phyloP scores from a whole-genome alignment of 1,140 invertebrate genomes.

The Euwallacea similis region DNA sequence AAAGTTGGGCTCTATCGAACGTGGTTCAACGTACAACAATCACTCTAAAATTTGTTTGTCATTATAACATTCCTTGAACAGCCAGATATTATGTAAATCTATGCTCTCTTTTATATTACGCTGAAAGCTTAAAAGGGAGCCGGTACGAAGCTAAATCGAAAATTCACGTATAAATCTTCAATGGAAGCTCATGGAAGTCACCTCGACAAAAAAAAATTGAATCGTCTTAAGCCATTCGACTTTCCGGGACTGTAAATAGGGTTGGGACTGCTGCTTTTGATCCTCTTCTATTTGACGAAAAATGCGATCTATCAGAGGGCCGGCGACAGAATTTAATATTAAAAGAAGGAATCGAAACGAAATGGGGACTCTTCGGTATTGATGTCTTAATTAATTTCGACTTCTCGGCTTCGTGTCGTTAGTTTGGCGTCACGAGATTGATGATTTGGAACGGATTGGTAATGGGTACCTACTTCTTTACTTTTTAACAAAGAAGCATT shows the following conservation, averaged over 20 bases:
- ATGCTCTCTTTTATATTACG: background rate
- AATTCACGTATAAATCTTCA: conserved; percentile 7
- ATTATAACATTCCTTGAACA: too few relatives aligned
- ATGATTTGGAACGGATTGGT: too few relatives aligned
- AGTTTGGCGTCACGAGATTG: too few relatives aligned
- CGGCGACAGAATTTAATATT: conserved; percentile 17
- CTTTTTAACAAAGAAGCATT: too few relatives aligned
- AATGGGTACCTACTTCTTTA: too few relatives aligned
- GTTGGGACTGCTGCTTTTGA: conserved; percentile 9
- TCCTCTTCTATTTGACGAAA: conserved; percentile 13
- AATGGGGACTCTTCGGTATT: conserved; percentile 5
- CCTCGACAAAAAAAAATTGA: conserved; percentile 1
- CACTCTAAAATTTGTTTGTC: too few relatives aligned
- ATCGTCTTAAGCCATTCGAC: conserved; percentile 6
- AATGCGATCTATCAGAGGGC: conserved; percentile 9
- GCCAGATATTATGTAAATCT: too few relatives aligned
- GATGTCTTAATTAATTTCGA: conserved; percentile 16
- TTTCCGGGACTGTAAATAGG: conserved; percentile 8
- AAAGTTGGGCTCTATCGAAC: too few relatives aligned
- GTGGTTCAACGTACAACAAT: too few relatives aligned
- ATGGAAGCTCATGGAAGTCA: background rate
- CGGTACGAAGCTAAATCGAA: background rate
- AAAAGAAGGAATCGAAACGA: conserved; percentile 4
- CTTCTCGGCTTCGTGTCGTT: background rate
- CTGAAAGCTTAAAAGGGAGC: background rate